Evolutionary conservation across 2,888 invertebrate species (phyloP), one percentile per base, ranked within the genome.

Genomic region (Drosophila mercatorum): DNA sequence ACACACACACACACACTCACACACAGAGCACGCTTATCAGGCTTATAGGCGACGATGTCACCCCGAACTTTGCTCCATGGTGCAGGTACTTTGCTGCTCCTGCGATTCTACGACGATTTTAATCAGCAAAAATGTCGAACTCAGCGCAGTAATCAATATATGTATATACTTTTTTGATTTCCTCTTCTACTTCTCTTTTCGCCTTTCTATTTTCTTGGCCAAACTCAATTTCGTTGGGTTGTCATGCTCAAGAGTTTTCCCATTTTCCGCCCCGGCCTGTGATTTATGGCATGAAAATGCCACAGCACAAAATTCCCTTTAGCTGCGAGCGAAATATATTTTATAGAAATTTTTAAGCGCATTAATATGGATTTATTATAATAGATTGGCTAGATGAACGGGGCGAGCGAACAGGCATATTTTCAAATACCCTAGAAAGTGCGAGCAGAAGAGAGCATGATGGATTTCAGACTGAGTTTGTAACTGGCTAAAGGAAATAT

Each of bases 1-100:
- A 11, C n/a, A 10, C 28, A 72, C 17, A 17, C 17, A 17, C 17
- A 17, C 49, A 34, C 17, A 75, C 17, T 6, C n/a, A 10, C 28
- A 72, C 28, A 31, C 3, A 34, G 34, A 64, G 57, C 53, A 69
- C 75, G 72, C 87, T 87, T 87, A 83, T 83, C 82, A 84, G 64
- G 69, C 65, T 7, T n/a, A 53, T 57, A 62, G 53, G 17, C 46
- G 38, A 34, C 46, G 41, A 36, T 57, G 65, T 64, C 61, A 58
- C 76, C 75, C 57, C 80, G 77, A 64, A 58, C 80, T 79, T 79
- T 75, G 71, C 61, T 44, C 70, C 57, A 31, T 14, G 46, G 31
- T 66, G 56, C 70, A 76, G 74, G 47, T 72, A 52, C 44, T 41
- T 41, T 40, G 51, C 26, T 22, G 40, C 28, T 34, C 34, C 43